Percentiles rank a stretch among this genome's conserved stretches.
Conservation (phyloP, 2,797 vertebrate species). For the Aratinga solstitialis region DNA sequence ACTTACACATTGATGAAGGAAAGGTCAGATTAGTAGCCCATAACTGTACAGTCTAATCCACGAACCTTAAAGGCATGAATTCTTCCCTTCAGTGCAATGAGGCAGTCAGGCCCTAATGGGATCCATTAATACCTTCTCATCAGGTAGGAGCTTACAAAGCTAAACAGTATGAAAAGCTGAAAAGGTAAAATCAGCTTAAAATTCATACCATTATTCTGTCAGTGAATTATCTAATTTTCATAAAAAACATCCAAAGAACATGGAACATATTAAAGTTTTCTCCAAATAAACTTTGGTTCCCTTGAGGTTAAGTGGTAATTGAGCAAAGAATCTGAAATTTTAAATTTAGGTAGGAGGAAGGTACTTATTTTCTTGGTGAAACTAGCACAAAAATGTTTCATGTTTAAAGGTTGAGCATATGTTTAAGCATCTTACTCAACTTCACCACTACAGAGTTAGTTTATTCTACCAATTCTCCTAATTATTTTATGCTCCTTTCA, state of each 20-base stretch:
- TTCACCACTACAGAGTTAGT: background rate
- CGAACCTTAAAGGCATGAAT: background rate
- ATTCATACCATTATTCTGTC: background rate
- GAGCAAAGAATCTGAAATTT: background rate
- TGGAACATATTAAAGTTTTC: background rate
- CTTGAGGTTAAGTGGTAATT: background rate
- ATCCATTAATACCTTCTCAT: background rate
- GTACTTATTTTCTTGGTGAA: background rate
- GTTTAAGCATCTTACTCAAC: background rate
- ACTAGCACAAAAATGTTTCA: background rate
- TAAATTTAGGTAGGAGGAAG: background rate
- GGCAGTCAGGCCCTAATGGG: background rate
- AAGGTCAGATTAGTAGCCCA: background rate
- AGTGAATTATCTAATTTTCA: background rate
- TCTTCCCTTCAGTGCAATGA: background rate
- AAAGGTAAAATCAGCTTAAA: background rate
- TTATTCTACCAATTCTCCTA: background rate
- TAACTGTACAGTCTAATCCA: background rate
- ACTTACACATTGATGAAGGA: background rate
- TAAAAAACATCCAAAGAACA: background rate
- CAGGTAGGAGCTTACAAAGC: background rate
- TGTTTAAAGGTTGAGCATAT: background rate
- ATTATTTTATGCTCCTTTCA: background rate
- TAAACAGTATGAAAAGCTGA: background rate
- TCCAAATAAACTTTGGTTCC: background rate